Base-by-base conservation (phyloP, 2,888 invertebrate species). In the Drosophila histrio region DNA sequence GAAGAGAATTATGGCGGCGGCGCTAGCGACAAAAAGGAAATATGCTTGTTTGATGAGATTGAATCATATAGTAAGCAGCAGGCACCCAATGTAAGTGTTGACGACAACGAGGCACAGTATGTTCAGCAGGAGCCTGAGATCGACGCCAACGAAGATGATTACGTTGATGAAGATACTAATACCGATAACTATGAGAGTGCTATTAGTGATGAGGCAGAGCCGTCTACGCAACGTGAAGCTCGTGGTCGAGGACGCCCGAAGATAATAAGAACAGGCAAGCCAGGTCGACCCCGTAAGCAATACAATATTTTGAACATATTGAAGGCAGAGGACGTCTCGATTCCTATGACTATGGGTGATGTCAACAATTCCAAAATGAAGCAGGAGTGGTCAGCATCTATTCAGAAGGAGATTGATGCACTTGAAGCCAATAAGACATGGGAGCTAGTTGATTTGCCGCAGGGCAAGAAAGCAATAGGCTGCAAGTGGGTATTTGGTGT, bases 401-500 rank as follows among this genome's bases (percentile, higher is more conserved):
- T 43, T 13, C 13, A 34, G 34, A 34, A 34, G 34, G 34, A 34
- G 34, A 13, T 34, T 2, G 44, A 44, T 5, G 17, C 28, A 5
- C 28, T 44, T 9, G 17, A 28, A 17, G 22, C n/a, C 8, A 43
- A 24, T 4, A 13, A 11, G 8, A 32, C 32, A 2, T 32, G 32
- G 32, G n/a, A n/a, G 39, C n/a, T 43, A 6, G 17, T 28, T 3
- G 28, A 46, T 11, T n/a, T 46, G 7, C 46, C 46, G 11, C 6
- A 30, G 15, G 28, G 46, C 11, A n/a, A 46, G 30, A 28, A 30
- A 11, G 21, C 36, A 1, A 54, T 46, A 9, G 53, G 53, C 8
- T 17, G 38, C 26, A 46, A 30, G 11, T 53, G 52, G 30, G 44
- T 32, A 3, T 60, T 39, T 24, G 36, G 39, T 3, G 8, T 46